Evolutionary conservation across 2,888 invertebrate genomes (phyloP).

Genomic region (Deilephila porcellus): DNA sequence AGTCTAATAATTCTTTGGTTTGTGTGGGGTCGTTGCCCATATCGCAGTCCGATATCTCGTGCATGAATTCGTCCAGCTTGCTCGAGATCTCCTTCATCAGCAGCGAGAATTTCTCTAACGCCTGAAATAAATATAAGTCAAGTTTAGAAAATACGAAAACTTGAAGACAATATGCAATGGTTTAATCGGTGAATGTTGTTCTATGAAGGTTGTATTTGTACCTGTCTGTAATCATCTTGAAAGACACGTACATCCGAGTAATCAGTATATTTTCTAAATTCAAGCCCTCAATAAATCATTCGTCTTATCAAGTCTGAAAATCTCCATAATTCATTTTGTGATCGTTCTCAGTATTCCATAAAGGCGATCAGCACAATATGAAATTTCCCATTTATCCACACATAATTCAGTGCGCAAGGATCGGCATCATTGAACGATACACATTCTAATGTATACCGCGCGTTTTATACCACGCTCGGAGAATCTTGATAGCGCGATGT

Average conservation of each 20-base stretch:
- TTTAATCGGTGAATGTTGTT: neutral
- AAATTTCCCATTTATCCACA: slow-evolving; percentile 63
- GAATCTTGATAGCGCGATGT: slow-evolving; percentile 48
- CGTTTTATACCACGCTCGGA: slow-evolving; percentile 15
- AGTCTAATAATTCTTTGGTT: slow-evolving; percentile 93
- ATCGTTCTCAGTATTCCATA: slow-evolving; percentile 63
- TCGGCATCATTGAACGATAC: slow-evolving; percentile 62
- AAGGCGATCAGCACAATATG: slow-evolving; percentile 64
- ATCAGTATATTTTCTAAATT: too few relatives aligned
- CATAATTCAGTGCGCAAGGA: slow-evolving; percentile 73
- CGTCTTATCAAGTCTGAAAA: too few relatives aligned
- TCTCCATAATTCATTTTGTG: slow-evolving; percentile 30
- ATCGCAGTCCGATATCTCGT: slow-evolving; percentile 94
- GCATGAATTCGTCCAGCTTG: slow-evolving; percentile 94
- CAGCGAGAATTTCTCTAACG: slow-evolving; percentile 96
- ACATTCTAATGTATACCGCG: neutral
- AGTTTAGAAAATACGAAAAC: neutral
- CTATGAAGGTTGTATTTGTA: too few relatives aligned
- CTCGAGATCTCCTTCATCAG: slow-evolving; percentile 95
- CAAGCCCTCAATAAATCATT: too few relatives aligned
- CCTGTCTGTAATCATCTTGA: too few relatives aligned
- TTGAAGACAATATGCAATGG: too few relatives aligned
- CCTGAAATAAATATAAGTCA: slow-evolving; percentile 82
- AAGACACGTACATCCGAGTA: too few relatives aligned
- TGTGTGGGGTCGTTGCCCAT: slow-evolving; percentile 97